Percentiles rank a stretch among this genome's conserved stretches.
These are phyloP conservation scores for Notarius quadriscutis DNA, from an alignment of 2,113 vertebrate species.

Conservation along the genomic window DNA sequence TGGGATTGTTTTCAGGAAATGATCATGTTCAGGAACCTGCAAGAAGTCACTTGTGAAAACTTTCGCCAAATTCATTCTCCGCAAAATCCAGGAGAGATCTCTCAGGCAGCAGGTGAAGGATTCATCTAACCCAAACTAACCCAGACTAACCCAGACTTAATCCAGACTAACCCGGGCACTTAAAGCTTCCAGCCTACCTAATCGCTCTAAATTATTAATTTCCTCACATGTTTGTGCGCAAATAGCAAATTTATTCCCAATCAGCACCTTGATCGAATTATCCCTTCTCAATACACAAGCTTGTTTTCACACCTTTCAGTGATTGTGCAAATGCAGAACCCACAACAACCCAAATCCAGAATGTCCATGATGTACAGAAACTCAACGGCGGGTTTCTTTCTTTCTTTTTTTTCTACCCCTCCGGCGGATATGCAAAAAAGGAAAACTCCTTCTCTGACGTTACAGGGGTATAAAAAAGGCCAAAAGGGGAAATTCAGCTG, in stretches of 20 bases:
- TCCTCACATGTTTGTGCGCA: neutral
- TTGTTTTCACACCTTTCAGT: slow-evolving; percentile 68
- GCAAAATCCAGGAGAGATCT: neutral
- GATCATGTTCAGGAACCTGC: neutral
- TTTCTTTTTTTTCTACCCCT: neutral
- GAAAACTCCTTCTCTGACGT: slow-evolving; percentile 83
- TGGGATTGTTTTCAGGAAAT: neutral
- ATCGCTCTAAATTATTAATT: slow-evolving; percentile 1
- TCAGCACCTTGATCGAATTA: slow-evolving; percentile 88
- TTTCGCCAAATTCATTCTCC: neutral
- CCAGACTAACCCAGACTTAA: neutral
- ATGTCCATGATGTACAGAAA: neutral
- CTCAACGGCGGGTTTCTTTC: neutral
- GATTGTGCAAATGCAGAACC: slow-evolving; percentile 20
- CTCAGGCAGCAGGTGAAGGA: neutral
- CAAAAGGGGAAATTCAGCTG: slow-evolving; percentile 70
- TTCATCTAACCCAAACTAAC: too few species aligned
- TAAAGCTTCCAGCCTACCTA: neutral
- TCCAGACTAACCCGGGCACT: neutral
- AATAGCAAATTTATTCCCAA: neutral
- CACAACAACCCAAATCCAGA: neutral
- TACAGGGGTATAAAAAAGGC: slow-evolving; percentile 85
- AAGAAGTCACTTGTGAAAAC: neutral
- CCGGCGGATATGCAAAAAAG: slow-evolving; percentile 32
- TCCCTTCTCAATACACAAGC: slow-evolving; percentile 84